Evolutionary conservation across 2,888 invertebrate species (phyloP).

Genomic region (Brachycybe producta): DNA sequence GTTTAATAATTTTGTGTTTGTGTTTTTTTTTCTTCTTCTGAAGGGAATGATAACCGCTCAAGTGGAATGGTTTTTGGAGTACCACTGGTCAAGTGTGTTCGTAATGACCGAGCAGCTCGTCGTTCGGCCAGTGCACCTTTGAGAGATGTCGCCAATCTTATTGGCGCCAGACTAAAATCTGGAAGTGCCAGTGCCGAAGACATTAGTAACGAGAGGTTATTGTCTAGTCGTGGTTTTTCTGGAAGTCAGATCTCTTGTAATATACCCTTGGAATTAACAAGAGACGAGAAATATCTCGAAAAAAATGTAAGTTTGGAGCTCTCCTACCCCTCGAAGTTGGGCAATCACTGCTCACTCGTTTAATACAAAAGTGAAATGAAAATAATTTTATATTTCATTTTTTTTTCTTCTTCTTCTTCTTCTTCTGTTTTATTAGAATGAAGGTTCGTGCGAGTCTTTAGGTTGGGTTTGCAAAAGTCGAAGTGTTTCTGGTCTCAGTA

Average conservation of each 20-base stretch:
- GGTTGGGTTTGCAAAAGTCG: constrained; percentile 23
- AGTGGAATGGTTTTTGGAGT: constrained; percentile 68
- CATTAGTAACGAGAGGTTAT: constrained; percentile 8
- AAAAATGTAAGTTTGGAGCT: constrained; percentile 9
- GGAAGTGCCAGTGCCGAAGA: constrained; percentile 19
- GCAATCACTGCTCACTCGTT: background rate
- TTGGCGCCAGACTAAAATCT: constrained; percentile 6
- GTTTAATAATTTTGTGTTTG: background rate
- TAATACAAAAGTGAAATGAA: background rate
- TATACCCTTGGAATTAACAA: constrained; percentile 14
- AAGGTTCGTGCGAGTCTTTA: constrained; percentile 21
- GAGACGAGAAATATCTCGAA: constrained; percentile 7
- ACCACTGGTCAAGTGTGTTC: constrained; percentile 67
- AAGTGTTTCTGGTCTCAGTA: constrained; percentile 36
- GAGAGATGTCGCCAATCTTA: constrained; percentile 6
- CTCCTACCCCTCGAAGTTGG: background rate
- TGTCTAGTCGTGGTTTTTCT: constrained; percentile 14
- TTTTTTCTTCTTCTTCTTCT: background rate
- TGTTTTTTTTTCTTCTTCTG: background rate
- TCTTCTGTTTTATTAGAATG: too few species aligned
- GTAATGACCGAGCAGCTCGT: constrained; percentile 52
- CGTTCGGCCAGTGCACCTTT: constrained; percentile 22
- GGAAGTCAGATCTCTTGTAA: constrained; percentile 20
- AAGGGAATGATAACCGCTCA: background rate
- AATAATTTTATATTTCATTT: background rate